These are phyloP conservation scores for Nematostella vectensis DNA, from an alignment of 92 coral and sea anemone genomes.

Conservation along the genomic window DNA sequence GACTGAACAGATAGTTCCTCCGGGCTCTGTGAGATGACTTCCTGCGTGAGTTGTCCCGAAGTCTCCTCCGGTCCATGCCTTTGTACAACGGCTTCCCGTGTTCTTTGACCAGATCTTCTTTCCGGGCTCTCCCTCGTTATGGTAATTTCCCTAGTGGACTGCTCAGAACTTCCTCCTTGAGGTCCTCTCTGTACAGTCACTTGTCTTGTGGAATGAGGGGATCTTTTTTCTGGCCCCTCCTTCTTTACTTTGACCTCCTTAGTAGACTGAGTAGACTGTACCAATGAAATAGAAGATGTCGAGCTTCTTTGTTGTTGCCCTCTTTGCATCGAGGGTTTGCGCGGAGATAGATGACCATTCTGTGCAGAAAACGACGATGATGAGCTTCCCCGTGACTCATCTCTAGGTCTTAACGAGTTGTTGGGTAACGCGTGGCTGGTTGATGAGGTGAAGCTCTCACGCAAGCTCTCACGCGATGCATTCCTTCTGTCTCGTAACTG, in stretches of 20 bases:
- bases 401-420: background rate
- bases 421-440: background rate
- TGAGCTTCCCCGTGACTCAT: background rate
- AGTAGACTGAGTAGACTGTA: too few relatives aligned
- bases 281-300: too few relatives aligned
- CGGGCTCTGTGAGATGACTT: too few relatives aligned
- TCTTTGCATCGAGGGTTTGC: too few relatives aligned
- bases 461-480: background rate
- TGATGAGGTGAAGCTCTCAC: background rate
- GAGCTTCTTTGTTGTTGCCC: too few relatives aligned
- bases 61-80: too few relatives aligned
- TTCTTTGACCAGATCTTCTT: background rate
- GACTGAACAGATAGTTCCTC: too few relatives aligned
- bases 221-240: too few relatives aligned
- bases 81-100: background rate
- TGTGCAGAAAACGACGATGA: background rate
- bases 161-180: slow-evolving; percentile 1
- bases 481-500: slow-evolving; percentile 44
- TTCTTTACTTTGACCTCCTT: too few relatives aligned
- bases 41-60: too few relatives aligned
- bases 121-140: background rate
- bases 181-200: slow-evolving; percentile 23
- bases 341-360: too few relatives aligned
- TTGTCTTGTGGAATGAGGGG: too few relatives aligned
- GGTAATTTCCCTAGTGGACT: slow-evolving; percentile 8